phyloP scores from a whole-genome alignment of 2,888 invertebrate genomes.

The Drosophila mercatorum region DNA sequence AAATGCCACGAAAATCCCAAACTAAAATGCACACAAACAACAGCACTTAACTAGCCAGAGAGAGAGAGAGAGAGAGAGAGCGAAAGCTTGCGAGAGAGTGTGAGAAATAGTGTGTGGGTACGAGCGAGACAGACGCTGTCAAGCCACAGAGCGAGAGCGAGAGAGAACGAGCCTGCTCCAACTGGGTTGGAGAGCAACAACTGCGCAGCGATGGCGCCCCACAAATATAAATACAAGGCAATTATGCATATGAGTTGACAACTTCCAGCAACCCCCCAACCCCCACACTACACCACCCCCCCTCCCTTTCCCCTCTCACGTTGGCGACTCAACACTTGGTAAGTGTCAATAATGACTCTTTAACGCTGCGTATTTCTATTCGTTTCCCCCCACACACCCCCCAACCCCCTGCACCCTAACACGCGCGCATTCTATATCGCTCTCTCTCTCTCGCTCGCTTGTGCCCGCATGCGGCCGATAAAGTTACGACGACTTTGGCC shows the following conservation, averaged over 20 bases:
- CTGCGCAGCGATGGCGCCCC: slow-evolving; percentile 67
- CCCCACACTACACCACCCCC: background rate
- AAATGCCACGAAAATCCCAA: slow-evolving; percentile 84
- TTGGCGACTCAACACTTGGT: slow-evolving; percentile 50
- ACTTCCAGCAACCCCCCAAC: slow-evolving; percentile 51
- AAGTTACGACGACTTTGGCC: slow-evolving; percentile 79
- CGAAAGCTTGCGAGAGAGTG: background rate
- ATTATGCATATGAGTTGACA: slow-evolving; percentile 80
- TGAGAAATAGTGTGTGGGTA: slow-evolving; percentile 1
- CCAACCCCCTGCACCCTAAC: background rate
- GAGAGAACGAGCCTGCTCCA: slow-evolving; percentile 29
- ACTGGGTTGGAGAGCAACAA: slow-evolving; percentile 46
- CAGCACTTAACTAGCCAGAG: slow-evolving; percentile 29
- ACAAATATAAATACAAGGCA: slow-evolving; percentile 66
- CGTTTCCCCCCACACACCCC: background rate
- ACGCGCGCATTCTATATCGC: background rate
- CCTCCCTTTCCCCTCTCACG: background rate
- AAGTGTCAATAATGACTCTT: slow-evolving; percentile 81
- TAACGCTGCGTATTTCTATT: slow-evolving; percentile 41
- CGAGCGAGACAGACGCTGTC: slow-evolving; percentile 4
- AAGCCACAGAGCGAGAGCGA: slow-evolving; percentile 6
- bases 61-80: background rate
- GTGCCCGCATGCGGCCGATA: slow-evolving; percentile 35
- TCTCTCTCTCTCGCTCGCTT: slow-evolving; percentile 7
- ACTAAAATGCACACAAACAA: slow-evolving; percentile 82